Percentiles rank a stretch among this genome's conserved stretches.
These are phyloP conservation scores for Holothuria leucospilota DNA, from an alignment of 53 echinoderm and acorn worm species.

Conservation along the genomic window DNA sequence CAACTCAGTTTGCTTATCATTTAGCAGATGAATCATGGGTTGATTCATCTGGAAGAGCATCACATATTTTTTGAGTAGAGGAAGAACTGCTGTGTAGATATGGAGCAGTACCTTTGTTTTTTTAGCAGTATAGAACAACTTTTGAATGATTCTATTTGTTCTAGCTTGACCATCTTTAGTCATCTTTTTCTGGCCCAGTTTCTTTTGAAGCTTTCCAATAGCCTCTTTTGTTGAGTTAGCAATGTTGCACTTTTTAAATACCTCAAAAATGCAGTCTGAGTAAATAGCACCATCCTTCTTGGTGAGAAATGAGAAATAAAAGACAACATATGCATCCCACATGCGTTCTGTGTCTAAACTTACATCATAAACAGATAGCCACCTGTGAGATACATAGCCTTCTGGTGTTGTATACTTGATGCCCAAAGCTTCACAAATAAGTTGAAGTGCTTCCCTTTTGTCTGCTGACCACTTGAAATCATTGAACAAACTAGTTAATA, in stretches of 20 bases:
- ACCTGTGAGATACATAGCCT: slow-evolving; percentile 51
- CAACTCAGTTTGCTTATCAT: slow-evolving; percentile 65
- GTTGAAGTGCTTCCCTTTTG: slow-evolving; percentile 27
- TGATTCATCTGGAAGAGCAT: slow-evolving; percentile 55
- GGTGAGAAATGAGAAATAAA: slow-evolving; percentile 38
- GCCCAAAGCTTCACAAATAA: slow-evolving; percentile 44
- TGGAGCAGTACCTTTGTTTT: slow-evolving; percentile 54
- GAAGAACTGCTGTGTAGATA: slow-evolving; percentile 46
- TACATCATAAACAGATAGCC: slow-evolving; percentile 62
- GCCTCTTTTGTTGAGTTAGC: neutral
- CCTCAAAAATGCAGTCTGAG: neutral
- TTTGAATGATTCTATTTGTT: slow-evolving; percentile 46
- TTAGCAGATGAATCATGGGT: slow-evolving; percentile 45
- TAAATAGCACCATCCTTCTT: slow-evolving; percentile 35
- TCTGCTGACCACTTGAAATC: slow-evolving; percentile 63
- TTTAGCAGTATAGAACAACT: slow-evolving; percentile 26
- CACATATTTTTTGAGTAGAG: slow-evolving; percentile 66
- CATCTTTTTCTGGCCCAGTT: slow-evolving; percentile 29
- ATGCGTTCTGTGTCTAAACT: slow-evolving; percentile 49
- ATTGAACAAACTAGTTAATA: slow-evolving; percentile 1
- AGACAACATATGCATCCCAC: slow-evolving; percentile 55
- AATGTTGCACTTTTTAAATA: slow-evolving; percentile 39
- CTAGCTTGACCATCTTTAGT: slow-evolving; percentile 55
- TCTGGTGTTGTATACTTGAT: slow-evolving; percentile 51
- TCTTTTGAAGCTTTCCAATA: slow-evolving; percentile 27